phyloP scores from a whole-genome alignment of 37 sponge, comb jelly and placozoan species.

The Mnemiopsis leidyi region DNA sequence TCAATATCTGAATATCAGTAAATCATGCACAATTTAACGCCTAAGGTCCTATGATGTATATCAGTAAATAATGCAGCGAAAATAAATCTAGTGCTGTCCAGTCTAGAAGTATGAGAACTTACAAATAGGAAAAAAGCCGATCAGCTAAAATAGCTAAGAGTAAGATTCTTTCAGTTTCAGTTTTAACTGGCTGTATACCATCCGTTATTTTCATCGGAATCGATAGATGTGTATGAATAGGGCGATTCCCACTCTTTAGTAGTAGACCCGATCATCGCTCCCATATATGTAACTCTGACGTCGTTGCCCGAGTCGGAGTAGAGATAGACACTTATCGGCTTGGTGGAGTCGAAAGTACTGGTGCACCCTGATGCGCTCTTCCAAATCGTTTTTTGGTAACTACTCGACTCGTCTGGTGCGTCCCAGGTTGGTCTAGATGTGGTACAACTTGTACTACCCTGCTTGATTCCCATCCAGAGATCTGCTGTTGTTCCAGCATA shows the following conservation, averaged over 20 bases:
- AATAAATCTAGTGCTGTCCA: too few relatives aligned
- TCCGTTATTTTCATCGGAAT: neutral
- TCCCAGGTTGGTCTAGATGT: neutral
- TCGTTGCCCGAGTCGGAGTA: constrained; percentile 14
- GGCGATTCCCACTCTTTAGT: neutral
- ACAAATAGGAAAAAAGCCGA: too few relatives aligned
- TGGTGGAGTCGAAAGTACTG: neutral
- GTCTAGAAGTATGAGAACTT: too few relatives aligned
- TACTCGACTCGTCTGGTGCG: neutral
- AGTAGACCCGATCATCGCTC: neutral
- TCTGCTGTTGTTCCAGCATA: neutral
- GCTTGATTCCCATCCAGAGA: constrained; percentile 6
- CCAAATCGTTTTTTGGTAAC: neutral
- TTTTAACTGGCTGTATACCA: neutral
- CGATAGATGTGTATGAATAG: neutral
- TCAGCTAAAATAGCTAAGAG: too few relatives aligned
- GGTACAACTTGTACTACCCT: neutral
- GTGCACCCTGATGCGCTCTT: neutral
- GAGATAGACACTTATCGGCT: neutral
- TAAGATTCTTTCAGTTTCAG: too few relatives aligned
- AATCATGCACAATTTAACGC: too few relatives aligned
- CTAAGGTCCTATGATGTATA: too few relatives aligned
- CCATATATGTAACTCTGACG: neutral
- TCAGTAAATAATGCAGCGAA: too few relatives aligned
- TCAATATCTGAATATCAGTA: too few relatives aligned